Base-by-base conservation (phyloP, 2,797 vertebrate species). In the Microctenopoma lineatum region DNA sequence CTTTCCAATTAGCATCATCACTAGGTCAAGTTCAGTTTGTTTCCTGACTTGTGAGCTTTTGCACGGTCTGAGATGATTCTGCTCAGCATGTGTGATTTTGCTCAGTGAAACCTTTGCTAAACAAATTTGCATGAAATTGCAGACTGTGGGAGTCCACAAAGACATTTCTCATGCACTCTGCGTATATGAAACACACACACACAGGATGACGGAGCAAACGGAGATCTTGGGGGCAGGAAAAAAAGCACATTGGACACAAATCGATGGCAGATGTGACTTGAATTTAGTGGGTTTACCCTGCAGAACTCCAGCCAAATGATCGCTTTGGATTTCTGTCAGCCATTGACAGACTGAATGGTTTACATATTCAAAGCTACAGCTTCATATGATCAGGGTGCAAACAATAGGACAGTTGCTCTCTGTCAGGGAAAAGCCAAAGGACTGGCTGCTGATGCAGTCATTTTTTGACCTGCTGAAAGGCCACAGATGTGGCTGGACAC, bases 401-500 rank as follows among this genome's bases (percentile, higher is more conserved):
- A 89, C 79, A 83, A 77, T 70, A 18, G 84, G 66, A 70, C 63
- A 13, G 47, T 66, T 34, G 58, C 34, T 14, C 65, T 67, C 36
- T 34, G 34, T 66, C 39, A 9, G 68, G n/a, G 51, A 21, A 32
- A 70, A 44, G 10, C 63, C 52, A 70, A 64, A 67, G 54, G 51
- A 42, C 50, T 16, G 50, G 51, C 60, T 36, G 60, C 68, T 85
- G 82, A 81, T 66, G 75, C 70, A 68, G 72, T 70, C 34, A 9
- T 75, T 77, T 77, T 80, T 63, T 71, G 34, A 70, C 73, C 34
- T 15, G 56, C 66, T 50, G 76, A 69, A 66, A 75, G 69, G 81
- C 85, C 75, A 36, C 76, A 86, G 72, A 83, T 75, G 75, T 78
- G 73, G 69, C 21, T n/a, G 6, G 75, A 53, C 85, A 83, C 88